phyloP scores from a whole-genome alignment of 2,888 invertebrate species.

The Sympetrum striolatum region DNA sequence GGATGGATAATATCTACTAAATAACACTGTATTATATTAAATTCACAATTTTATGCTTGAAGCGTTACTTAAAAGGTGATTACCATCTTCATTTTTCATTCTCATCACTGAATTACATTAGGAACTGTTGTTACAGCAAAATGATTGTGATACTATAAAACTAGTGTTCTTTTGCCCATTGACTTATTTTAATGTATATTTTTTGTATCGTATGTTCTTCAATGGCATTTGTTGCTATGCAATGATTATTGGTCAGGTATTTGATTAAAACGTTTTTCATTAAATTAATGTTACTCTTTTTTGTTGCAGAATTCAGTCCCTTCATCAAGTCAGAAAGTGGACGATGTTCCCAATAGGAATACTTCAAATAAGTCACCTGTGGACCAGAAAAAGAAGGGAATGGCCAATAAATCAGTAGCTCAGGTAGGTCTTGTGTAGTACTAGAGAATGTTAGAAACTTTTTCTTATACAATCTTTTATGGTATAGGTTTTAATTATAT shows the following conservation, averaged over 20 bases:
- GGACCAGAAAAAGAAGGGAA: background rate
- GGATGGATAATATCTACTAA: too few relatives aligned
- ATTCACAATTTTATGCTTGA: too few relatives aligned
- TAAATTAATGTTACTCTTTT: background rate
- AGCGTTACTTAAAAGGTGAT: too few relatives aligned
- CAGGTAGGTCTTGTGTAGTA: background rate
- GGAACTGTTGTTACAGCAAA: too few relatives aligned
- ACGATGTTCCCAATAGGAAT: background rate
- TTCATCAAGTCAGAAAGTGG: background rate
- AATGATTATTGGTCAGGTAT: background rate
- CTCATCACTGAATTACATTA: too few relatives aligned
- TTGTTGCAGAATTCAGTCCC: background rate
- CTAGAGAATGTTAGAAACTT: background rate
- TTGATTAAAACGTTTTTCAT: background rate
- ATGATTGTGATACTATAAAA: too few relatives aligned
- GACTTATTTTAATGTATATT: too few relatives aligned
- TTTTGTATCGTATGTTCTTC: too few relatives aligned
- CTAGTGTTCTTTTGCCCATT: too few relatives aligned
- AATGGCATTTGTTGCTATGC: too few relatives aligned
- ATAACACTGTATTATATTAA: too few relatives aligned
- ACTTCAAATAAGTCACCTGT: background rate
- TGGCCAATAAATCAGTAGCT: background rate
- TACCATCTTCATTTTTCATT: too few relatives aligned
- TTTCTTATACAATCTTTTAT: background rate
- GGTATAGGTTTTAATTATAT: background rate